Evolutionary conservation across 2,888 invertebrate species (phyloP).

Genomic region (Charanyca ferruginea): DNA sequence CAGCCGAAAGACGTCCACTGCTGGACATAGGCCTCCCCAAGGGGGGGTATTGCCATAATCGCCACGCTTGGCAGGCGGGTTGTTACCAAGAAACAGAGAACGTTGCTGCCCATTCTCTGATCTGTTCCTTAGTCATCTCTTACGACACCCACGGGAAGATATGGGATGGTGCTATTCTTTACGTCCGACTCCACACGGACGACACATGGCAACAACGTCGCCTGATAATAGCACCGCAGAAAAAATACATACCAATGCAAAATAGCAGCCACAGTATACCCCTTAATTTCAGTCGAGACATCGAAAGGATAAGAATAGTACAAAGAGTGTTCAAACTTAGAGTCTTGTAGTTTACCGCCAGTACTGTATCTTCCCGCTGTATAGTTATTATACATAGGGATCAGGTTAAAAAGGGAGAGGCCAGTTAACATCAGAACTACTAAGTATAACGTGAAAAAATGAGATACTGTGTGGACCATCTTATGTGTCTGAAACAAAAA

Average conservation of each 20-base stretch:
- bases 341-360: conserved; percentile 24
- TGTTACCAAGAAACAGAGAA: too few relatives aligned
- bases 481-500: conserved; percentile 42
- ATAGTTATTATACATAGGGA: conserved; percentile 42
- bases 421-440: conserved; percentile 7
- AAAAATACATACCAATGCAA: conserved; percentile 44
- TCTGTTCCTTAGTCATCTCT: too few relatives aligned
- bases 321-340: conserved; percentile 50
- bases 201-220: too few relatives aligned
- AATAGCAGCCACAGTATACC: conserved; percentile 37
- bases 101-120: too few relatives aligned
- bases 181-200: too few relatives aligned
- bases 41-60: too few relatives aligned
- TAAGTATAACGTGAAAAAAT: conserved; percentile 17
- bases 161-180: too few relatives aligned
- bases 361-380: conserved; percentile 22
- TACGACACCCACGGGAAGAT: too few relatives aligned
- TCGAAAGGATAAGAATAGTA: conserved; percentile 55
- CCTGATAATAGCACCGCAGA: neutral
- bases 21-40: too few relatives aligned
- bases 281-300: conserved; percentile 29
- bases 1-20: too few relatives aligned
- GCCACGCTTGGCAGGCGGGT: too few relatives aligned
- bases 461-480: conserved; percentile 26
- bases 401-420: conserved; percentile 27